Conservation (phyloP, 2,113 vertebrate genomes). For the Pseudopodoces humilis region DNA sequence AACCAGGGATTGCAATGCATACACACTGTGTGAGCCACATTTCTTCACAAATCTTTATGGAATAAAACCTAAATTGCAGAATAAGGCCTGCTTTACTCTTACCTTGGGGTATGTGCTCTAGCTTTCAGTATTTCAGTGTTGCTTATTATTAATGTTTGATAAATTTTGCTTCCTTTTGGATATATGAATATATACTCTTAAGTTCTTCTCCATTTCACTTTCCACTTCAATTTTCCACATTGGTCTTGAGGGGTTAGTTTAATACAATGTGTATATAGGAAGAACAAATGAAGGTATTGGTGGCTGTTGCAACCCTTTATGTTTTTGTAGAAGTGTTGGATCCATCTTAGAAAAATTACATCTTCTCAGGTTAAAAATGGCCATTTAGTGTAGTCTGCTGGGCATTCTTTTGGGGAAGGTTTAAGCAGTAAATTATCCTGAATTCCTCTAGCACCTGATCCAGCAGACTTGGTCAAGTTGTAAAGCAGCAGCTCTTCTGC, state of each 20-base stretch:
- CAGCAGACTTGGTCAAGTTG: not conserved
- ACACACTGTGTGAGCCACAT: accelerated
- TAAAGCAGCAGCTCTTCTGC: not conserved
- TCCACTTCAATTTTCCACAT: not conserved
- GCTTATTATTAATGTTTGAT: not conserved
- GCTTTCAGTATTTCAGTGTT: not conserved
- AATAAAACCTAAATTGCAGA: not conserved
- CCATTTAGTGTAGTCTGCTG: not conserved
- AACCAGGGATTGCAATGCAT: not conserved
- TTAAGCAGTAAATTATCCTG: not conserved
- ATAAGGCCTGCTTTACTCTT: not conserved
- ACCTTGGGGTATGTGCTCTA: not conserved
- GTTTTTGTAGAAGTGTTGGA: not conserved
- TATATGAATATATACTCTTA: not conserved
- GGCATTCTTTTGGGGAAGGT: not conserved
- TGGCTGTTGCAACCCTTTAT: not conserved
- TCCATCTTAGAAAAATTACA: not conserved
- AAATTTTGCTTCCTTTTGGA: not conserved
- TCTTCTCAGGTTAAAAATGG: not conserved
- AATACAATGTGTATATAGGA: not conserved
- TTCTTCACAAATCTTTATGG: not conserved
- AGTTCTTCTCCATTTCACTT: not conserved
- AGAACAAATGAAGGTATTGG: not conserved
- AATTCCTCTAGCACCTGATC: not conserved
- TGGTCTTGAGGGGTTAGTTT: not conserved